These are phyloP conservation scores for Phrynosoma blainvillii DNA, from an alignment of 2,113 vertebrate genomes.

Conservation along the genomic window DNA sequence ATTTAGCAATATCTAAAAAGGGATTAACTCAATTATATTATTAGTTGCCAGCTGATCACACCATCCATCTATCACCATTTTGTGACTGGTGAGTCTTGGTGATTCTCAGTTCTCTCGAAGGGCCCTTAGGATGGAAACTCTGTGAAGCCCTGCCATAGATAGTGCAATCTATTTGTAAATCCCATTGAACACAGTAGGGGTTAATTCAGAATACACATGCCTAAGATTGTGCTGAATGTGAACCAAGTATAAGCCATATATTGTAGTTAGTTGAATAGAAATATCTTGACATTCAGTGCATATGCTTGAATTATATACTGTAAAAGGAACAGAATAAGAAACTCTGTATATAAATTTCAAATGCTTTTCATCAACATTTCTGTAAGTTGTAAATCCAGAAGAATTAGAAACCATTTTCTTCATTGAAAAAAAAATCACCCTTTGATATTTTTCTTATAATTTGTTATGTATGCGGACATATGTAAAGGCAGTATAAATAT, in stretches of 20 bases:
- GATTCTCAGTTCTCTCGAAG: not conserved
- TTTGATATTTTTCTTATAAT: not conserved
- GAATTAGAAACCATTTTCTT: not conserved
- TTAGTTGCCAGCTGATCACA: not conserved
- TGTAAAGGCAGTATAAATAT: not conserved
- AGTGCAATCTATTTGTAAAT: not conserved
- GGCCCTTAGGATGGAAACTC: too few relatives aligned
- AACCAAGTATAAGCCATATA: conserved; percentile 15
- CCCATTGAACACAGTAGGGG: not conserved
- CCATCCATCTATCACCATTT: not conserved
- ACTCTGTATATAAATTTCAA: not conserved
- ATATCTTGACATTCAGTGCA: conserved; percentile 26
- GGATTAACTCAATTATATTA: not conserved
- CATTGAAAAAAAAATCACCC: not conserved
- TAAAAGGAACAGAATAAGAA: not conserved
- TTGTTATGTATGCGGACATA: not conserved
- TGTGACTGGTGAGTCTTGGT: not conserved
- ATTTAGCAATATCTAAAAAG: not conserved
- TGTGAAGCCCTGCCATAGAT: too few relatives aligned
- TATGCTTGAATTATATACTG: not conserved
- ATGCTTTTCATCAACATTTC: conserved; percentile 31
- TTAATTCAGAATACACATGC: not conserved
- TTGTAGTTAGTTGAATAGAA: conserved; percentile 23
- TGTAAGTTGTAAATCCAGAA: not conserved
- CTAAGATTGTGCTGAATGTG: not conserved